Base-by-base conservation (phyloP, 64 coral and sea anemone species). In the Hydrozoanthus tunicans region DNA sequence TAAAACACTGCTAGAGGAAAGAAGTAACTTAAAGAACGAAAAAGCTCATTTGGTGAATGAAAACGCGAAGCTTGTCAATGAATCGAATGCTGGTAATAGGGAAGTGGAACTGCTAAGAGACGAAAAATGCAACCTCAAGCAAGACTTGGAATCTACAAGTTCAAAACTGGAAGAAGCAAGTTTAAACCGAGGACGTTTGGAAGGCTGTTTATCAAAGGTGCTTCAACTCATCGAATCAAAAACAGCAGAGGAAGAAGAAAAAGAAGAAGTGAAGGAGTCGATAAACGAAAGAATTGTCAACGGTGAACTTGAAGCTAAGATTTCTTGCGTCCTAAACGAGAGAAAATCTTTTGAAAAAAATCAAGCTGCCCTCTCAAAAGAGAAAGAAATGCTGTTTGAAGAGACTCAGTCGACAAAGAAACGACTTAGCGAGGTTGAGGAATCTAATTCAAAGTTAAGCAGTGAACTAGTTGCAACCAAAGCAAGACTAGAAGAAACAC, bases 401-500 rank as follows among this genome's bases (percentile, higher is more conserved):
- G 84, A 88, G 43, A 53, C 59, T 88, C 17, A 32, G n/a, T n/a
- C 3, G 84, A 5, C 74, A 12, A 88, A 61, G 73, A 23, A 73
- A 56, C 84, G 60, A 74, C 7, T 51, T 15, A 25, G 74, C 6
- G 84, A 73, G 74, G 9, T 56, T 13, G 84, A 88, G 20, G 52
- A 75, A 74, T 9, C 12, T 5, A 88, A 88, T 14, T 11, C 55
- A 51, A 58, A 75, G 54, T 88, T 88, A 61, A 74, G 61, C 12
- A 59, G 14, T 62, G 84, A 88, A 60, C 57, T 88, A 9, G 43
- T 13, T 24, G 56, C 12, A 60, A 88, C 69, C 56, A 88, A 88
- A 15, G 70, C 70, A 6, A 88, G 70, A 74, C 84, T 88, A 32
- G 70, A 88, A 75, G 84, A 73, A 74, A 70, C 69, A 43, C 26